These are phyloP conservation scores for Struthidea cinerea DNA, from an alignment of 2,113 vertebrate genomes.

Conservation along the genomic window DNA sequence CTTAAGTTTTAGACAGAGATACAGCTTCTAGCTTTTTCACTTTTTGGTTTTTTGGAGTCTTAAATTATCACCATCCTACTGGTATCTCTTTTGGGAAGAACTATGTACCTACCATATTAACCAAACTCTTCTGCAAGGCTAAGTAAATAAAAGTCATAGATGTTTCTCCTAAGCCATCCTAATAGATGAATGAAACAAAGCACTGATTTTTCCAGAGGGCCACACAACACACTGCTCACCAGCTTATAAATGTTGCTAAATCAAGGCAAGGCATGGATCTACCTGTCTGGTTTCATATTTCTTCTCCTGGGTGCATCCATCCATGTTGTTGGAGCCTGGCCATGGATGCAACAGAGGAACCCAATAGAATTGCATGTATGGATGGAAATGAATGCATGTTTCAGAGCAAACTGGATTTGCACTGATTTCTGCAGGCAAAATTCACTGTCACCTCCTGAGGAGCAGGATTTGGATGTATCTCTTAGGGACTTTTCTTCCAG, in stretches of 20 bases:
- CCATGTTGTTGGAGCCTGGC: not conserved
- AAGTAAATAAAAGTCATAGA: not conserved
- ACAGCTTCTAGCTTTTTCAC: not conserved
- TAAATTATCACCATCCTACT: not conserved
- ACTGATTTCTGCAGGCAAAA: not conserved
- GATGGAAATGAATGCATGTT: not conserved
- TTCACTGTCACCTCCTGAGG: not conserved
- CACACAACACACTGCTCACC: not conserved
- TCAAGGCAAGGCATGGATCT: not conserved
- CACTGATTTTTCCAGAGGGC: not conserved
- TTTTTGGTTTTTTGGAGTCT: not conserved
- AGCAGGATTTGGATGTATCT: not conserved
- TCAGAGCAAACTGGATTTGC: not conserved
- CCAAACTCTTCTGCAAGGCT: not conserved
- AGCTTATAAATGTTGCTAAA: not conserved
- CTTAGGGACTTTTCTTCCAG: not conserved
- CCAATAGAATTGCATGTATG: not conserved
- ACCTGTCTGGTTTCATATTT: not conserved
- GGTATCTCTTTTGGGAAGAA: not conserved
- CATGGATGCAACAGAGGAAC: not conserved
- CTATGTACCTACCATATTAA: not conserved
- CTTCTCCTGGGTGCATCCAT: not conserved
- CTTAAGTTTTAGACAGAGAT: not conserved
- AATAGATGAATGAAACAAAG: not conserved
- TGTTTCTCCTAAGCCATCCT: not conserved